Conservation (phyloP, 2,113 vertebrate species). For the Heterocephalus glaber region DNA sequence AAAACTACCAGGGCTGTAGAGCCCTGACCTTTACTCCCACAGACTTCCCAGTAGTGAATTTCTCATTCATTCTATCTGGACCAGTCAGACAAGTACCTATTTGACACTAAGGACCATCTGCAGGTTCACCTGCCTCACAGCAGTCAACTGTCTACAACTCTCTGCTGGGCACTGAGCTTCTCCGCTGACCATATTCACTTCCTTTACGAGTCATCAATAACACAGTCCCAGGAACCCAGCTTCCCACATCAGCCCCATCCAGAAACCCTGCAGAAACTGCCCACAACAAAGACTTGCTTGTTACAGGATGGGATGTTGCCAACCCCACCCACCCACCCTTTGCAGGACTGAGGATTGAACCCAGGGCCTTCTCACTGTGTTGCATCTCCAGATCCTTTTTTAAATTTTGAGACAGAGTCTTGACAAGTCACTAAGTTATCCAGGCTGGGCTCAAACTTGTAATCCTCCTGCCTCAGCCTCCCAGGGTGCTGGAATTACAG, state of each 20-base stretch:
- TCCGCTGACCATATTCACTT: not conserved
- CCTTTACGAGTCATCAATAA: not conserved
- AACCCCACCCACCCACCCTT: not conserved
- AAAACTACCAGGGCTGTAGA: not conserved
- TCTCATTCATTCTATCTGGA: not conserved
- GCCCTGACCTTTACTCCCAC: not conserved
- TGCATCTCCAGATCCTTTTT: not conserved
- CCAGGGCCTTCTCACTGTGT: not conserved
- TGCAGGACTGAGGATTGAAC: not conserved
- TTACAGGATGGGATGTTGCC: too few relatives aligned
- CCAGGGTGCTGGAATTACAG: not conserved
- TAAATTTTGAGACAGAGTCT: not conserved
- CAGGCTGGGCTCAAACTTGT: not conserved
- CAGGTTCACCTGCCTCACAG: not conserved
- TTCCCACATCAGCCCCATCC: not conserved
- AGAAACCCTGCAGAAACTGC: not conserved
- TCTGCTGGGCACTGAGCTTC: not conserved
- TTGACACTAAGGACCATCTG: not conserved
- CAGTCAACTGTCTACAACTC: not conserved
- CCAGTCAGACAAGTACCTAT: not conserved
- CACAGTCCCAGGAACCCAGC: not conserved
- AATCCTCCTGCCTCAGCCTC: not conserved
- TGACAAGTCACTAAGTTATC: not conserved
- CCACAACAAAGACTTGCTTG: not conserved
- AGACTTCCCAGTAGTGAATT: not conserved